Base-by-base conservation (phyloP, 2,888 invertebrate genomes). In the Chromoteleia sp. region DNA sequence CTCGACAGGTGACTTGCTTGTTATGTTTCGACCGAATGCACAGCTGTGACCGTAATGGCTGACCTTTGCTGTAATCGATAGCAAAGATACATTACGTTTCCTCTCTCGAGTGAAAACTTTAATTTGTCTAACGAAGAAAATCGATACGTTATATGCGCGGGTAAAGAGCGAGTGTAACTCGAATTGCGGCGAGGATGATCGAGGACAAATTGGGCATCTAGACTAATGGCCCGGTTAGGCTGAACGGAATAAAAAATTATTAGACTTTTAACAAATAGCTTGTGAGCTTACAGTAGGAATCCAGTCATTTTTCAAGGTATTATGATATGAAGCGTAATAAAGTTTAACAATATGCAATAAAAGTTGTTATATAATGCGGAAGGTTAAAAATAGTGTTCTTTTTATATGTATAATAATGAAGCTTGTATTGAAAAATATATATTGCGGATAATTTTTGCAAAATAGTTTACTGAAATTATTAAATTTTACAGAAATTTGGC, bases 1-100 rank as follows among this genome's bases (percentile, higher is more conserved):
- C 50, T 71, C 58, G 78, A 65, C 78, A 68, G 61, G 68, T 76
- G 73, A 63, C 63, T 63, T 63, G 59, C 29, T 67, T 54, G 73
- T 73, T 63, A 54, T 29, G 75, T 56, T 59, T 58, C 75, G 59
- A 29, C 43, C 52, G 67, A 67, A 52, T 43, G 73, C 78, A 73
- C 67, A 63, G 39, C 68, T 45, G 33, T 21, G 59, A 65, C 58
- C 70, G 65, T 75, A 81, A 75, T 75, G 39, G 39, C 63, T 75
- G 71, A 71, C 75, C 75, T 75, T 75, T 75, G 19, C 12, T 33
- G 50, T 29, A 25, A 79, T 65, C 80, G 56, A 70, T 67, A 68
- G 58, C 56, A 48, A 43, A 71, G 71, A 50, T 63, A 21, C 71
- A 63, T 52, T 48, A 19, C 14, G 15, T 29, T 39, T 61, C 29